phyloP scores from a whole-genome alignment of 2,888 invertebrate genomes.

The Sinohyriopsis cumingii region DNA sequence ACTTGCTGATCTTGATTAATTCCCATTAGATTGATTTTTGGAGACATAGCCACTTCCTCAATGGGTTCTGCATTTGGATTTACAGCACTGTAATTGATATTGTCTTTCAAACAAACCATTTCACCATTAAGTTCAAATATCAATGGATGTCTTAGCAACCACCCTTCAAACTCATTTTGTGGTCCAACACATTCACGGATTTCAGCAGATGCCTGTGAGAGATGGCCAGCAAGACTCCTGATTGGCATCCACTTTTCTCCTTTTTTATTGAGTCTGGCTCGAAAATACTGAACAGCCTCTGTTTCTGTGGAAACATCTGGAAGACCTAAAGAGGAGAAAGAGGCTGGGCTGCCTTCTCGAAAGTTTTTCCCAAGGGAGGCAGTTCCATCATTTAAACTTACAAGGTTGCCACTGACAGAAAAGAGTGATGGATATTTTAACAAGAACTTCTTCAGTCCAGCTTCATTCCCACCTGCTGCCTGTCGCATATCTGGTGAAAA shows the following conservation, averaged over 20 bases:
- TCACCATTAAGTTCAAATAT: constrained; percentile 72
- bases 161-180: constrained; percentile 70
- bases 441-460: constrained; percentile 95
- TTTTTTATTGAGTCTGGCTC: constrained; percentile 92
- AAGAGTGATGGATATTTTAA: constrained; percentile 97
- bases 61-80: constrained; percentile 58
- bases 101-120: constrained; percentile 67
- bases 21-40: constrained; percentile 10
- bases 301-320: constrained; percentile 77
- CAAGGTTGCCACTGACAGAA: constrained; percentile 82
- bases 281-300: constrained; percentile 98
- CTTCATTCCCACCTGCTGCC: constrained; percentile 88
- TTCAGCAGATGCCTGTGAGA: constrained; percentile 96
- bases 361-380: constrained; percentile 66
- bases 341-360: constrained; percentile 65
- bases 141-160: constrained; percentile 70
- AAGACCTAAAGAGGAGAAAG: constrained; percentile 53
- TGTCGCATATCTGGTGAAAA: constrained; percentile 96
- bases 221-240: constrained; percentile 94
- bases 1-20: constrained; percentile 11
- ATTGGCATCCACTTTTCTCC: constrained; percentile 98
- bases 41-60: constrained; percentile 40
- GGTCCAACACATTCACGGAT: constrained; percentile 79
- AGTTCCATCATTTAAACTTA: constrained; percentile 66
- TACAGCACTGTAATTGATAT: constrained; percentile 61